Conservation (phyloP, 2,113 vertebrate genomes). For the Mus spicilegus region DNA sequence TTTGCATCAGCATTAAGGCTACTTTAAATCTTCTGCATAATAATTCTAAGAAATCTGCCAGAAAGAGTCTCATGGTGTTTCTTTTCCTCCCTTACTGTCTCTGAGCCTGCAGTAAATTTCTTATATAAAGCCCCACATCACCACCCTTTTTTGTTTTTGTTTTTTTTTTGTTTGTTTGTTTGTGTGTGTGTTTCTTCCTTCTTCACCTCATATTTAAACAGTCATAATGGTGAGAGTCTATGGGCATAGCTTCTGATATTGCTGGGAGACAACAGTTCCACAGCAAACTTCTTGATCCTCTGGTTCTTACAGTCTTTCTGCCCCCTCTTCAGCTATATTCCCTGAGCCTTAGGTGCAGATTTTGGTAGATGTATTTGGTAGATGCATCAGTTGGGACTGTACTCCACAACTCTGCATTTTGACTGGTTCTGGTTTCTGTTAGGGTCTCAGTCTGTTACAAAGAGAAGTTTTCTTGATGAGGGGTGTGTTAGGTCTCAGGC, state of each 20-base stretch:
- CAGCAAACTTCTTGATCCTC: not conserved
- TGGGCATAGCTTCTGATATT: not conserved
- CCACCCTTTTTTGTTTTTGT: too few relatives aligned
- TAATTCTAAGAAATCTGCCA: not conserved
- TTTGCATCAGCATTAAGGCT: not conserved
- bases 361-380: not conserved
- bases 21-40: not conserved
- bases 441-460: not conserved
- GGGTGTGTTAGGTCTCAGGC: not conserved
- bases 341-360: not conserved
- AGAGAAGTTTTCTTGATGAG: not conserved
- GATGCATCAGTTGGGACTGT: not conserved
- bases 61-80: not conserved
- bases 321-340: not conserved
- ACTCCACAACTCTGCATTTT: not conserved
- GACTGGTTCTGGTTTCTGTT: not conserved
- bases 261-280: not conserved
- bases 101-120: too few relatives aligned
- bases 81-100: not conserved
- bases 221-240: not conserved
- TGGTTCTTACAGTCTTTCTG: too few relatives aligned
- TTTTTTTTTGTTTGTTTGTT: too few relatives aligned
- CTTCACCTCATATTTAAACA: not conserved
- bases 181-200: too few relatives aligned
- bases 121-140: too few relatives aligned